Evolutionary conservation across 2,113 vertebrate genomes (phyloP).

Genomic region (Tachysurus vachellii): DNA sequence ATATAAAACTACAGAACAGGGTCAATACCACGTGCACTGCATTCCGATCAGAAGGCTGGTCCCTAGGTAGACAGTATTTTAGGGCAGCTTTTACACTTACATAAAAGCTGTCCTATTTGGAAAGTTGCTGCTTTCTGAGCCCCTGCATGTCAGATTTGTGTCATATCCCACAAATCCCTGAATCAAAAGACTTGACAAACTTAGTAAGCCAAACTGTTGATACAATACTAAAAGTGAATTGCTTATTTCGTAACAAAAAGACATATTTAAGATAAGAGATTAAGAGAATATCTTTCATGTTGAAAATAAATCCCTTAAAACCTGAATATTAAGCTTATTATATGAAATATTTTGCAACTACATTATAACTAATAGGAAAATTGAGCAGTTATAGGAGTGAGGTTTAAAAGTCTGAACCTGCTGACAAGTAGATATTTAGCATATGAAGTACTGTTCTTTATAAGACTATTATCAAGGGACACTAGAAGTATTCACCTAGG

Average conservation of each 20-base stretch:
- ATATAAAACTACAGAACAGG: neutral
- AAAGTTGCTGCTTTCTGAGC: neutral
- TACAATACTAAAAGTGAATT: neutral
- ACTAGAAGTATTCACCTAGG: neutral
- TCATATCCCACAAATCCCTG: neutral
- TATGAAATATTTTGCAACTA: neutral
- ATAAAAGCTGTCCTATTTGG: slow-evolving; percentile 14
- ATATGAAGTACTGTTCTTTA: neutral
- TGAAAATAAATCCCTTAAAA: neutral
- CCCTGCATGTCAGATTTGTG: neutral
- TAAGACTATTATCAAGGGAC: no score
- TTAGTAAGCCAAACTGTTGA: neutral
- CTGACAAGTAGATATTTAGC: neutral
- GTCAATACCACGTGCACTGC: neutral
- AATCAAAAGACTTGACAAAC: neutral
- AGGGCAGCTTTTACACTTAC: neutral
- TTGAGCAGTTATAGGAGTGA: neutral
- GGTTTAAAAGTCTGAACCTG: neutral
- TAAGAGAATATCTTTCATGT: neutral
- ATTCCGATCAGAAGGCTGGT: neutral
- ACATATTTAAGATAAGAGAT: neutral
- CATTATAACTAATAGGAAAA: neutral
- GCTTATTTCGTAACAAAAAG: neutral
- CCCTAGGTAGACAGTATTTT: neutral
- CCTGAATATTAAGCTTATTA: neutral